Evolutionary conservation across 2,113 vertebrate genomes (phyloP), one percentile per base, ranked within the genome.

Genomic region (Anser brachyrhynchus): DNA sequence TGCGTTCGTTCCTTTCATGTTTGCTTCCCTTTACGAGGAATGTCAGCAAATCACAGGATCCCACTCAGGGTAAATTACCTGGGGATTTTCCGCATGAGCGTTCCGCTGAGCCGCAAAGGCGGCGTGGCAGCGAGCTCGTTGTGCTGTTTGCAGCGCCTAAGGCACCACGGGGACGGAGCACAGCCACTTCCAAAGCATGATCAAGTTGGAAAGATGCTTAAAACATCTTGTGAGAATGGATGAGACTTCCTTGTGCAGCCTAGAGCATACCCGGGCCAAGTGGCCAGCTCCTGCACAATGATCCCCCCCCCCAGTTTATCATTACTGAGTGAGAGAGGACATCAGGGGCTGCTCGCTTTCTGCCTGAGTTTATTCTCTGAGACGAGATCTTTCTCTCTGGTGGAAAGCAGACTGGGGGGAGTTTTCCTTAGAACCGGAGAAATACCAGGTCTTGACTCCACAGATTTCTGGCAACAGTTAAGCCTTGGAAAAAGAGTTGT

Each of bases 21-120:
- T 91, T n/a, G 0, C 78, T 84, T 89, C 89, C 8, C 74, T 91
- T 97, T 95, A 96, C 73, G 67, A 93, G 84, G 77, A 85, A 85
- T 96, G 95, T 96, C 95, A 95, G 94, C 61, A 91, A 97, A 96
- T 96, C 94, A 95, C 54, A 96, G 94, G 84, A 92, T 95, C 89
- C 95, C 93, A 79, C 93, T 95, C 89, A 58, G 96, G 77, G 89
- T 92, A 95, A 96, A 95, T 96, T 95, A 96, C 95, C 89, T 72
- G 87, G 89, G 94, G 81, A 97, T 96, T 96, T 97, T 89, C 95
- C 54, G 89, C 96, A 84, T 95, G 70, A 79, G 78, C 3, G 0
- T 93, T 81, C 91, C 79, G 93, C 87, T 93, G 23, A 92, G 93
- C 89, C 49, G 81, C 89, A 84, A 86, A 94, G 72, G 91, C 91